Evolutionary conservation across 2,113 vertebrate species (phyloP), one percentile per base, ranked within the genome.

Genomic region (Hyla sarda): DNA sequence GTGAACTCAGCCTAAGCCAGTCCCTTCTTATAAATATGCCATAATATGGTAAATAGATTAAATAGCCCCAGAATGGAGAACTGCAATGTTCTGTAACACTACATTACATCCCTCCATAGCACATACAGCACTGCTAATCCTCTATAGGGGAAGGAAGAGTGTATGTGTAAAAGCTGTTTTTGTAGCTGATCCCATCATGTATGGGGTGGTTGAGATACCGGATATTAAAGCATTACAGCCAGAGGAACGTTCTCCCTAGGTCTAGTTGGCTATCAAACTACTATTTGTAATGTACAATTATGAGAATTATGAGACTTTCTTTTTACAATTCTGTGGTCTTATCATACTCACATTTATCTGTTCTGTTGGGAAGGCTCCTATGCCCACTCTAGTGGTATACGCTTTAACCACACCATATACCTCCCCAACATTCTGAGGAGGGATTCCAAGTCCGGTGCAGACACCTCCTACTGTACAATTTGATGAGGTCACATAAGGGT

Each of bases 401-500:
- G 97, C 97, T 90, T 99, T 99, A n/a, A 97, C 94, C 73, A 99
- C 97, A 0, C 98, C 98, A 0, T 96, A 99, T 69, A 99, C 97
- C 0, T 99, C 98, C 0, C 98, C 98, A 0, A 99, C 94, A 72
- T 97, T 97, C 86, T 96, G 93, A 0, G 97, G 97, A 0, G 98
- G 97, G 87, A 99, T 94, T 19, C 97, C 98, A 12, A 99, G 96
- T 2, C 98, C 98, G 0, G 98, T 99, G 92, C 98, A 99, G 0
- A 97, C 98, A 0, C 97, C 97, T 0, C 98, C 98, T 69, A 97
- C 95, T 0, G 98, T 99, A 94, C 98, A 99, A 93, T 99, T 99
- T 30, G 98, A 99, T 0, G 98, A 99, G 2, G 98, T 99, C 93
- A 99, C 98, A 1, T 98, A 99, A 14, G 98, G 98, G 90, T 99